phyloP scores from a whole-genome alignment of 1,140 invertebrate species.

The Theocolax elegans region DNA sequence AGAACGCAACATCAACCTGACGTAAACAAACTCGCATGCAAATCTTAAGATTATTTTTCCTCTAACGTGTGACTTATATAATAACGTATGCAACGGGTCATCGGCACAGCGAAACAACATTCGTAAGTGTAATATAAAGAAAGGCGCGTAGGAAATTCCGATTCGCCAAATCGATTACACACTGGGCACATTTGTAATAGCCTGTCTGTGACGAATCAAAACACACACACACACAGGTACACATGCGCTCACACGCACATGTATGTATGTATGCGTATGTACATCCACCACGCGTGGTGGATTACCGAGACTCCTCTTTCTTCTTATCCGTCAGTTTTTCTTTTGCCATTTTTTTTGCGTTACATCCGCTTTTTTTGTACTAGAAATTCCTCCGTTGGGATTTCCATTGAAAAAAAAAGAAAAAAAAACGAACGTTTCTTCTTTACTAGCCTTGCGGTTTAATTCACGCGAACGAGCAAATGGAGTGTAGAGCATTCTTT shows the following conservation, averaged over 20 bases:
- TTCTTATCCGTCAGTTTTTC: neutral
- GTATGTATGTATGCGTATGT: neutral
- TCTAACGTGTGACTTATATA: too few relatives aligned
- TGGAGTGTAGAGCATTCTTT: too few relatives aligned
- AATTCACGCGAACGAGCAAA: too few relatives aligned
- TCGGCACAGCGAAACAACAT: too few relatives aligned
- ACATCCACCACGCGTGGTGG: neutral
- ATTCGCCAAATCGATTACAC: conserved; percentile 20
- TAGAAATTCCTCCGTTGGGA: neutral
- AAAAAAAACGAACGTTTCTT: too few relatives aligned
- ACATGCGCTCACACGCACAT: neutral
- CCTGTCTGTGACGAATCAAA: neutral
- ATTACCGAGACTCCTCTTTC: neutral
- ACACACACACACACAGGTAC: neutral
- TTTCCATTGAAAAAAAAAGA: neutral
- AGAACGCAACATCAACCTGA: too few relatives aligned
- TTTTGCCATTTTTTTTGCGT: neutral
- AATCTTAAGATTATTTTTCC: too few relatives aligned
- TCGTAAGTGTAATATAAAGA: too few relatives aligned
- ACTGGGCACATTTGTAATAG: neutral
- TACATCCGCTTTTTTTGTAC: neutral
- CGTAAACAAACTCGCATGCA: too few relatives aligned
- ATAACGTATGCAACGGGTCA: too few relatives aligned
- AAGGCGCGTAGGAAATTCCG: conserved; percentile 15
- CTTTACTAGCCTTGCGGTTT: too few relatives aligned